Percentiles rank a stretch among this genome's conserved stretches.
Evolutionary conservation across 2,888 invertebrate species (phyloP).

Genomic region (Autographa pulchrina): DNA sequence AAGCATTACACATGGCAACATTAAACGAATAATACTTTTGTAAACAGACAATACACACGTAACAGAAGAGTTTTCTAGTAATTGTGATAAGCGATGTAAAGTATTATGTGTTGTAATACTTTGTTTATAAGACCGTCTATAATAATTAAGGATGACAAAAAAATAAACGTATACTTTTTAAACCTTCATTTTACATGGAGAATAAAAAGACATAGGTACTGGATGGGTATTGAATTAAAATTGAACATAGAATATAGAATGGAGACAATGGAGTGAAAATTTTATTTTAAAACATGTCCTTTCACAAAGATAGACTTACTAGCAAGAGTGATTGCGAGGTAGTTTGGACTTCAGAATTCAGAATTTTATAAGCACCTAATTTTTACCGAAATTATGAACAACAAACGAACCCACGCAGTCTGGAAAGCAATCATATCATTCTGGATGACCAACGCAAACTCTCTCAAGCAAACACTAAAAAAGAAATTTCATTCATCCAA

Average conservation of each 20-base stretch:
- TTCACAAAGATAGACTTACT: no score
- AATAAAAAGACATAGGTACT: no score
- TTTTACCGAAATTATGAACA: neutral
- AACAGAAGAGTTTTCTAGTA: constrained; percentile 48
- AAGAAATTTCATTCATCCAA: constrained; percentile 59
- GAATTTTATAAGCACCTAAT: neutral
- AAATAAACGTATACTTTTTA: neutral
- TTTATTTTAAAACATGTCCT: no score
- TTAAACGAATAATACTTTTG: constrained; percentile 58
- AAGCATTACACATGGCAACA: constrained; percentile 79
- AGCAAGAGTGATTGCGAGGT: no score
- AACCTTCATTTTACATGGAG: neutral
- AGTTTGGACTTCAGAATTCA: no score
- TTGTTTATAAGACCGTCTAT: neutral
- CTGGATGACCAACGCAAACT: constrained; percentile 5
- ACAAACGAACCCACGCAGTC: neutral
- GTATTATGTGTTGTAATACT: constrained; percentile 15
- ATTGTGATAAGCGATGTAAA: constrained; percentile 50
- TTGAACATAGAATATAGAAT: no score
- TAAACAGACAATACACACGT: constrained; percentile 51
- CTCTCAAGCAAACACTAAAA: constrained; percentile 11
- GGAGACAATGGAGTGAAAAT: no score
- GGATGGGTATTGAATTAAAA: no score
- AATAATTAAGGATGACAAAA: constrained; percentile 19
- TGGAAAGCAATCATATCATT: neutral